Base-by-base conservation (phyloP, 2,888 invertebrate genomes). In the Cantharis lateralis region DNA sequence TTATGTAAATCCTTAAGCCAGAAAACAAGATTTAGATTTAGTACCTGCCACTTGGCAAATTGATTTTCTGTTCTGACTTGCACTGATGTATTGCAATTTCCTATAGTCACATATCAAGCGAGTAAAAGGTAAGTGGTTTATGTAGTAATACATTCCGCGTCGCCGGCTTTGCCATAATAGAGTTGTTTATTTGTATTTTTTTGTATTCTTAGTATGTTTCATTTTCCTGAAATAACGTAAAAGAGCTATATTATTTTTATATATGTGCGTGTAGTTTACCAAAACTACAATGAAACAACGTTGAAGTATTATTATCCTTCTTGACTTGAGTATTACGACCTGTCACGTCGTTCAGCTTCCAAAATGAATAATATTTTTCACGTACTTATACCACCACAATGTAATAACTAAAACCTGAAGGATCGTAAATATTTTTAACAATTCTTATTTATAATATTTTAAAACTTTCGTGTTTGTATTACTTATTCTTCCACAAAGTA, bases 1-100 rank as follows among this genome's bases (percentile, higher is more conserved):
- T 74, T 71, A 77, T 74, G 77, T 71, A 77, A 74, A 77, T 77
- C 74, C 68, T 61, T 66, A 71, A 68, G 66, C 62, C 77, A 68
- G 70, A 77, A 74, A 77, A 77, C 77, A 74, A 77, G 77, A 77
- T 77, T 77, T 77, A 74, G 70, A 77, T 77, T 77, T 77, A 77
- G 77, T 77, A 77, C 71, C 77, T 74, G 74, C 77, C 73, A 76
- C 77, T 71, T 77, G 77, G 74, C 74, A 77, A 77, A 77, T 77
- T 77, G 77, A 77, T 77, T 77, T 71, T 74, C 74, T 70, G 68
- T 71, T 77, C 66, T 77, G 74, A 77, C 70, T 77, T 64, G 18
- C 74, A 71, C 77, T 75, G 76, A 74, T 77, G 70, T 77, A 77
- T 77, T 73, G 71, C 74, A 70, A 71, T 71, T 76, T 68, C 73